Base-by-base conservation (phyloP, 2,113 vertebrate genomes). In the Barbus barbus region DNA sequence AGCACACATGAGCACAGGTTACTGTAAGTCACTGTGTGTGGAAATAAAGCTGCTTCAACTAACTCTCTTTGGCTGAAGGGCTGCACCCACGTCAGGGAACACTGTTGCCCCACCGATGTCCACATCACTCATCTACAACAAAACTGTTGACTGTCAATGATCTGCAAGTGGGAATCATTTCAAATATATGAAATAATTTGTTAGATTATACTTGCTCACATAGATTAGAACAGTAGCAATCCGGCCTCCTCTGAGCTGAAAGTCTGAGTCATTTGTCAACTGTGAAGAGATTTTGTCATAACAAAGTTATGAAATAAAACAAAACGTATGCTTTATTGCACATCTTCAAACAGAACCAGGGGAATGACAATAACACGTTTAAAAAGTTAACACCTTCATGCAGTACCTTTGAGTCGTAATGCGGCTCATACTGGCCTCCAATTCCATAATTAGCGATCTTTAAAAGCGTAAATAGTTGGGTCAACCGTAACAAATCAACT, bases 51-150 rank as follows among this genome's bases (percentile, higher is more conserved):
- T 8, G 31, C 13, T 24, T 58, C 14, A n/a, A 78, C 63, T 91
- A 89, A 96, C 96, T 94, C 95, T 96, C 86, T 95, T 94, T 18
- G 96, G 96, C 93, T 92, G 94, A 88, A 97, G 92, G 7, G 95
- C 94, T 90, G 95, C 96, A 14, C 96, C 96, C 83, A 95, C 92
- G 33, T 94, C 93, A 71, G 96, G 96, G 84, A 97, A 97, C 84
- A 97, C 96, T 0, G 96, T 97, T 13, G 96, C 93, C 78, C 96
- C 96, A 82, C 96, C 96, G 87, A 95, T 92, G 91, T 96, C 93
- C 51, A 97, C 96, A 85, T 97, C 96, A 28, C 94, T 96, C 96
- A 97, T 96, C 96, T 97, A 56, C 61, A 31, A 80, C 46, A 82
- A 69, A 86, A 9, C 0, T 24, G 22, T 7, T 51, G 12, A n/a